A percentile compares a stretch with the other conserved stretches of the same genome.
Conservation (phyloP, 2,113 vertebrate genomes). For the Lepisosteus osseus region DNA sequence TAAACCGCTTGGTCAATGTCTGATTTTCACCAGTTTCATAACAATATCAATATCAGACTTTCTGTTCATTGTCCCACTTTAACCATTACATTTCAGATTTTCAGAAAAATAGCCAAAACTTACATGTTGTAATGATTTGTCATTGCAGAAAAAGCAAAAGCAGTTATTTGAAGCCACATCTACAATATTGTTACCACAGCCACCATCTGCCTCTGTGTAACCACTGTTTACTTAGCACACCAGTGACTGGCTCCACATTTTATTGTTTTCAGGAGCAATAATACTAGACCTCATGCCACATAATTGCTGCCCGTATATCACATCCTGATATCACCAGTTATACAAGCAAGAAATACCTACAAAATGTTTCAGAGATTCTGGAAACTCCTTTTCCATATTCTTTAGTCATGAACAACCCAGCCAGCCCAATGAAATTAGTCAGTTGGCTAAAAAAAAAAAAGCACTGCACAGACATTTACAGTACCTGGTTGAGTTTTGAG, state of each 20-base stretch:
- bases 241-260: slow-evolving; percentile 17
- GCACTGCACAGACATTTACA: too few species aligned
- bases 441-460: too few species aligned
- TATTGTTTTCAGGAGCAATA: slow-evolving; percentile 19
- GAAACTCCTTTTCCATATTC: too few species aligned
- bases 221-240: slow-evolving; percentile 14
- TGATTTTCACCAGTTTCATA: too few species aligned
- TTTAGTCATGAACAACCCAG: too few species aligned
- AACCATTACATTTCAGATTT: background rate
- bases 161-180: slow-evolving; percentile 22
- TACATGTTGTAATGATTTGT: background rate
- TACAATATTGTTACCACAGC: slow-evolving; percentile 27
- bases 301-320: slow-evolving; percentile 2
- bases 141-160: background rate
- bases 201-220: slow-evolving; percentile 9
- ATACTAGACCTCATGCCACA: slow-evolving; percentile 13
- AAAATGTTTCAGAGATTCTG: too few species aligned
- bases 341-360: too few species aligned
- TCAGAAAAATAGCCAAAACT: background rate
- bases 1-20: too few species aligned
- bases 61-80: background rate
- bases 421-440: too few species aligned
- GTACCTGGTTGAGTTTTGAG: too few species aligned
- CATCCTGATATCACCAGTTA: background rate
- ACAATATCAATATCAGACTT: background rate